Base-by-base conservation (phyloP, 1,140 invertebrate genomes). In the Dendrolimus kikuchii region DNA sequence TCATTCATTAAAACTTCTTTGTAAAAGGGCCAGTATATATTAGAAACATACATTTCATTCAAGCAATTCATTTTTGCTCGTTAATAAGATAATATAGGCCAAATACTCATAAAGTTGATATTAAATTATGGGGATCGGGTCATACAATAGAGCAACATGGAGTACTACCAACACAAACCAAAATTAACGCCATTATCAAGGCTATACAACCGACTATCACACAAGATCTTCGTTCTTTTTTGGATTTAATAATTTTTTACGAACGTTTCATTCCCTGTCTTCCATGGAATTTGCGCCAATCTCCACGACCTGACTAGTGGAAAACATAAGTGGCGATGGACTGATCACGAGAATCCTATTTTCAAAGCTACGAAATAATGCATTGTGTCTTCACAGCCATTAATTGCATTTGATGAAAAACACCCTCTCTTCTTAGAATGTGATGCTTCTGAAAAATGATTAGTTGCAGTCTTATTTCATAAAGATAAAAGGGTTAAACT, bases 381-480 rank as follows among this genome's bases (percentile, higher is more conserved):
- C 40, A 50, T 59, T 41, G 36, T 44, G 2, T 5, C 2, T 40
- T 55, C 58, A 49, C 49, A 55, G 50, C 46, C 53, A 37, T 36
- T 55, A 36, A 39, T 55, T 6, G 50, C 58, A 5, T 53, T 60
- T 53, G 51, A 53, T 7, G 57, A 59, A 38, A 46, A 46, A 8
- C 47, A 45, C 37, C 51, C 46, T 6, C 38, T 59, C 5, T 59
- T 46, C 42, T 44, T 51, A 6, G 54, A 53, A 5, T 60, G 51
- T 44, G 59, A 56, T 7, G 51, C 59, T 5, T 60, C 54, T 8
- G 51, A 60, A 49, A 60, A 56, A 46, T 50, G 51, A 5, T 39
- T 60, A 1, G 54, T 46, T 39, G 59, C 50, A 9, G 58, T 60
- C 5, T 46, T 56, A 6, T 60, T 52, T 44, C 53, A 60, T 10